Percentiles rank a stretch among this genome's conserved stretches.
phyloP scores from a whole-genome alignment of 35 echinoderm and acorn worm genomes.

The Anneissia japonica region DNA sequence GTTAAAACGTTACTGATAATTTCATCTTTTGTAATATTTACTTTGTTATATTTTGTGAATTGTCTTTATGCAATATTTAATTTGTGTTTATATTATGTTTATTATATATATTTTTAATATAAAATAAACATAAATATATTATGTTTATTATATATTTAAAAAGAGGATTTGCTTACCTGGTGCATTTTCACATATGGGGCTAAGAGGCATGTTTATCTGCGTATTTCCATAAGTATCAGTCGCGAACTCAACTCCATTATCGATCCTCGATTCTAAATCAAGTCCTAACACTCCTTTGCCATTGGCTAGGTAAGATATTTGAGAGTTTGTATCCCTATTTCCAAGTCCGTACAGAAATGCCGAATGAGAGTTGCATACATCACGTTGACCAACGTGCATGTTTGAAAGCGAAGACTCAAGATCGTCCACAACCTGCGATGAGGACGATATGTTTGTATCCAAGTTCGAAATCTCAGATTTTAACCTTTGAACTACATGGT shows the following conservation, averaged over 20 bases:
- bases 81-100: no score
- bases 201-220: constrained; percentile 48
- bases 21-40: no score
- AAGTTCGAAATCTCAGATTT: constrained; percentile 9
- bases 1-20: no score
- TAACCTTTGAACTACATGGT: constrained; percentile 36
- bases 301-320: not conserved
- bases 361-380: not conserved
- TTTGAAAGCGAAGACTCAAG: not conserved
- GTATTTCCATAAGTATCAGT: constrained; percentile 33
- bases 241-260: constrained; percentile 28
- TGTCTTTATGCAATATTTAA: no score
- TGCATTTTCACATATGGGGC: constrained; percentile 65
- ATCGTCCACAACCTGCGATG: not conserved
- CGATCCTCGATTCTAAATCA: not conserved
- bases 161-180: constrained; percentile 27
- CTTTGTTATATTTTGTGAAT: no score
- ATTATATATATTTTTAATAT: no score
- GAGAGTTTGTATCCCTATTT: not conserved
- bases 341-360: not conserved
- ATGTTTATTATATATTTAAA: no score
- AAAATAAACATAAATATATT: no score
- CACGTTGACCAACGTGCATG: not conserved
- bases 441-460: not conserved
- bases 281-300: not conserved